phyloP scores from a whole-genome alignment of 2,113 vertebrate species.

The Nycticorax nycticorax region DNA sequence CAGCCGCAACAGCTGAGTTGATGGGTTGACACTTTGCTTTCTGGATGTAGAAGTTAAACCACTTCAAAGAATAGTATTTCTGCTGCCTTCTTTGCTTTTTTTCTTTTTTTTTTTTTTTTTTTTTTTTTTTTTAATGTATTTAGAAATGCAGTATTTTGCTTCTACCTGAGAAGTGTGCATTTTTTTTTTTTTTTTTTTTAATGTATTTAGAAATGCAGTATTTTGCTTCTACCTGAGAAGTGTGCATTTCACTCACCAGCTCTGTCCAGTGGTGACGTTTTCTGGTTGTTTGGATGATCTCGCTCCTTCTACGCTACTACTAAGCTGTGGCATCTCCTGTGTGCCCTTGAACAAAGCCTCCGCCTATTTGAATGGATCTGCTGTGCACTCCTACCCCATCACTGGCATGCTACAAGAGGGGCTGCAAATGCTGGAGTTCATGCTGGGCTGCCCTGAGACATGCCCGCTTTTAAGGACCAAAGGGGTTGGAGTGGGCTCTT shows the following conservation, averaged over 20 bases:
- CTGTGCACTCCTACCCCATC: not conserved
- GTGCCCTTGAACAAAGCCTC: not conserved
- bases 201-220: not conserved
- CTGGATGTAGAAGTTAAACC: not conserved
- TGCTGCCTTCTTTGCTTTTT: not conserved
- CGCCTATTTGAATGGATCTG: not conserved
- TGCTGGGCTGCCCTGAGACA: fast-evolving
- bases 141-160: not conserved
- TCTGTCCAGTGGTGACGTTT: not conserved
- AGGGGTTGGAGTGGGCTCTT: not conserved
- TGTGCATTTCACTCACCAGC: not conserved
- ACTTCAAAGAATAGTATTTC: not conserved
- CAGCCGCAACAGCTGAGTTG: not conserved
- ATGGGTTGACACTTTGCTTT: not conserved
- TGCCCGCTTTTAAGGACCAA: not conserved
- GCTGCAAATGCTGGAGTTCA: not conserved
- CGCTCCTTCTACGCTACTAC: fast-evolving
- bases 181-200: too few relatives aligned
- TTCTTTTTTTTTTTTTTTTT: too few relatives aligned
- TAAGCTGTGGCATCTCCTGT: not conserved
- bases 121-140: not conserved
- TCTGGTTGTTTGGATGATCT: not conserved
- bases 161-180: not conserved
- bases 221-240: constrained; percentile 21
- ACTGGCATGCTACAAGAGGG: not conserved